Conservation (phyloP, 2,113 vertebrate genomes). For the Cyprinodon tularosa region DNA sequence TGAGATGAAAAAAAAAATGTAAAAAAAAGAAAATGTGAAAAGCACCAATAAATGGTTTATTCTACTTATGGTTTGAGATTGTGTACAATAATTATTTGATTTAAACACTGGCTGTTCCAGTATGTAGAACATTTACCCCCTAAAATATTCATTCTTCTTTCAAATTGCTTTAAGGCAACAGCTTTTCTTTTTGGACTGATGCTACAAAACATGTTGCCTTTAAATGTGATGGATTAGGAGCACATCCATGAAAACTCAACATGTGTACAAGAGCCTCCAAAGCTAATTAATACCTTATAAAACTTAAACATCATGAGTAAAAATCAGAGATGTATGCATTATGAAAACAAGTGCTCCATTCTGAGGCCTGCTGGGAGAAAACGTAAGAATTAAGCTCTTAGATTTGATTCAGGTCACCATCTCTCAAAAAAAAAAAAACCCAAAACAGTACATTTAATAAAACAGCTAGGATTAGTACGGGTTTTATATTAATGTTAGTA, state of each 20-base stretch:
- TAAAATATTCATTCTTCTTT: not conserved
- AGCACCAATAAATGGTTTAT: constrained; percentile 32
- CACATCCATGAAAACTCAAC: constrained; percentile 5
- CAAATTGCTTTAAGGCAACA: not conserved
- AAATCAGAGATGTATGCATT: constrained; percentile 10
- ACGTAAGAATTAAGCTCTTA: constrained; percentile 55
- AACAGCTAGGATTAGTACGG: constrained; percentile 39
- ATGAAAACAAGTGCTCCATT: constrained; percentile 42
- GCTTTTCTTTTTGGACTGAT: not conserved
- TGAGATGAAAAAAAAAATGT: constrained; percentile 10
- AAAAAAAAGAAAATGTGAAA: not conserved
- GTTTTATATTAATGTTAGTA: constrained; percentile 67
- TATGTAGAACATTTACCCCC: not conserved
- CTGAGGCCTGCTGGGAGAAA: constrained; percentile 48
- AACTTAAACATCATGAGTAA: constrained; percentile 11
- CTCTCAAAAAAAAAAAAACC: constrained; percentile 33
- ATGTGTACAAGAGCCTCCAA: not conserved
- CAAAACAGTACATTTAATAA: constrained; percentile 39
- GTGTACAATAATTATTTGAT: constrained; percentile 1
- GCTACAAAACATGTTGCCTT: constrained; percentile 4
- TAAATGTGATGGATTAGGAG: constrained; percentile 6
- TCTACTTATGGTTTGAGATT: constrained; percentile 11
- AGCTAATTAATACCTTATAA: constrained; percentile 25
- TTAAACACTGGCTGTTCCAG: constrained; percentile 9
- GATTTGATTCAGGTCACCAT: constrained; percentile 42